Evolutionary conservation across 2,113 vertebrate species (phyloP), one percentile per base, ranked within the genome.

Genomic region (Melanerpes formicivorus): DNA sequence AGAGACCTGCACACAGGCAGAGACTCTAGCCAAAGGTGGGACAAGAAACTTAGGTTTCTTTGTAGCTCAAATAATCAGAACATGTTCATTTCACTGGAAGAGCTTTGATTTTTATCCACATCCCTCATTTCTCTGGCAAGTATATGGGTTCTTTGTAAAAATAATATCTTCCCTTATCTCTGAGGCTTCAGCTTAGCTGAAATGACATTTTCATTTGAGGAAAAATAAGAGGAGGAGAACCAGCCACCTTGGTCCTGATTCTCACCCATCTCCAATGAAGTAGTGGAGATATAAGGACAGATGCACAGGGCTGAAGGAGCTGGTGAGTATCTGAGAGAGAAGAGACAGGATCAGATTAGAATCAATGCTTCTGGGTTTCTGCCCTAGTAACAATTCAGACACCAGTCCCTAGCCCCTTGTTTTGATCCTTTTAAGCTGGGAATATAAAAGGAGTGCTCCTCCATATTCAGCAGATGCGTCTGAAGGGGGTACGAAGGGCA

Each of bases 381-480:
- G 29, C 29, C 29, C 63, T 65, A 44, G 29, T 48, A 87, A 58
- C 87, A 62, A 42, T 37, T 63, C 59, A 64, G 32, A 17, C 18
- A 50, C 14, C 40, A 46, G 37, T 74, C n/a, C 37, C 23, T 58
- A 81, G 58, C 58, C 65, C 63, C 37, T 78, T 82, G 83, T 69
- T 95, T 95, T 90, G 89, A 93, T 95, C 66, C 63, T 88, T 93
- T 60, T 48, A 55, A 87, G 66, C 54, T 64, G 62, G 59, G 18
- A 75, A 77, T 86, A 66, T 85, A 40, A 95, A 95, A 95, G 50
- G 63, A 92, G 11, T 10, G 14, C 44, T 88, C 42, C 78, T 93
- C 74, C 77, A 82, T 82, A 90, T 95, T 95, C 90, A 93, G 32
- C 29, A 90, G 74, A 58, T 70, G 70, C 70, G 46, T 70, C 50